Base-by-base conservation (phyloP, 2,113 vertebrate genomes). In the Myiozetetes cayanensis region DNA sequence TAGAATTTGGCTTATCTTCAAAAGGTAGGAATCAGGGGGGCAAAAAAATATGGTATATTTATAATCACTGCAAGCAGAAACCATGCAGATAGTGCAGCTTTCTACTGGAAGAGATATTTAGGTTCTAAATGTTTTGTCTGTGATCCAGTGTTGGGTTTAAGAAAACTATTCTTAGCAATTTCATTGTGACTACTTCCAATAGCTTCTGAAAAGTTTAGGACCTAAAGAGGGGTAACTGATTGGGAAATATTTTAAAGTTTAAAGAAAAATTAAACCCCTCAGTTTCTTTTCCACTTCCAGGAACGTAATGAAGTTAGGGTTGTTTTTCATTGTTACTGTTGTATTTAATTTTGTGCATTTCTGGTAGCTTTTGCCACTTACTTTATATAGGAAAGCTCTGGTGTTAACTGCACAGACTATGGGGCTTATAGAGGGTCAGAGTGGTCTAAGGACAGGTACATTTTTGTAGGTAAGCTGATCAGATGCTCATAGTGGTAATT, bases 291-390 rank as follows among this genome's bases (percentile, higher is more conserved):
- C 6, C 21, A 16, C 25, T 83, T 70, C 30, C 16, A 31, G 16
- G 7, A 33, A 14, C 16, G 5, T n/a, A n/a, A n/a, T n/a, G n/a
- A n/a, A n/a, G n/a, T n/a, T n/a, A n/a, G n/a, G n/a, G n/a, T n/a
- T n/a, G n/a, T n/a, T 49, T 79, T 46, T 33, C 0, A 0, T 65
- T 17, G 4, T 33, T 88, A n/a, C 5, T 67, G 0, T 7, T 50
- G 21, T n/a, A 14, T 43, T 61, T 49, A 52, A 27, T 31, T 77
- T 68, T 61, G 24, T 65, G 24, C 6, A 21, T 50, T 87, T 85
- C 23, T 6, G 3, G 0, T 50, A 9, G 1, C 8, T 35, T 79
- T 87, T 83, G 30, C 23, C 1, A 3, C 33, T 56, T 56, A 19
- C 4, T 20, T 52, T 28, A 11, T 9, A 12, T 9, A 62, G 23